phyloP scores from a whole-genome alignment of 2,113 vertebrate genomes.

The Oncorhynchus clarkii region DNA sequence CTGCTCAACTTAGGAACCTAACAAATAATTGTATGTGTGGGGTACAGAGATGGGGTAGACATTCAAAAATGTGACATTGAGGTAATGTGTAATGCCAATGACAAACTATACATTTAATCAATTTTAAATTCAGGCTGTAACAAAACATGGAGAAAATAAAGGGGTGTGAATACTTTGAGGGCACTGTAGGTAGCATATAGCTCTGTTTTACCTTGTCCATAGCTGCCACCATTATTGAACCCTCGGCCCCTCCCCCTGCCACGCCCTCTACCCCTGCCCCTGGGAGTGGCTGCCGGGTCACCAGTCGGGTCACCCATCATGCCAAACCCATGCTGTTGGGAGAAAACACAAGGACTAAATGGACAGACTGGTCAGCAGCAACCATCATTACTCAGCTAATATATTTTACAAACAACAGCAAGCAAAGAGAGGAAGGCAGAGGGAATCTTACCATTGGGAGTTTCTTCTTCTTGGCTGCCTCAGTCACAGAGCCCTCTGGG shows the following conservation, averaged over 20 bases:
- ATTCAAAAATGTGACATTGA: too few relatives aligned
- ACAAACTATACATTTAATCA: too few relatives aligned
- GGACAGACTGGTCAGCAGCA: background rate
- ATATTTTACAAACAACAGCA: too few relatives aligned
- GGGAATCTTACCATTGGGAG: constrained; percentile 62
- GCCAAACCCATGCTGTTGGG: constrained; percentile 76
- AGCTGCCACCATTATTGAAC: constrained; percentile 91
- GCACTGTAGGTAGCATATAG: too few relatives aligned
- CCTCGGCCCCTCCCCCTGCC: constrained; percentile 86
- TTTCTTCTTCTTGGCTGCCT: constrained; percentile 89
- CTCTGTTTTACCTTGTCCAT: constrained; percentile 72
- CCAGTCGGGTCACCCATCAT: constrained; percentile 73
- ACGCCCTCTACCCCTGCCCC: constrained; percentile 80
- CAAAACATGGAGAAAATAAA: too few relatives aligned
- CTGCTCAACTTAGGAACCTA: too few relatives aligned
- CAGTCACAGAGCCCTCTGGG: constrained; percentile 79
- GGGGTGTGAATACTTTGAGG: too few relatives aligned
- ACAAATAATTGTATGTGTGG: too few relatives aligned
- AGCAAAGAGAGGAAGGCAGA: background rate
- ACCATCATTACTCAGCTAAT: background rate
- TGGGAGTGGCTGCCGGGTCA: constrained; percentile 64
- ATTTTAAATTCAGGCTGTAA: too few relatives aligned
- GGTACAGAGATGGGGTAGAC: too few relatives aligned
- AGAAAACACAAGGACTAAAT: background rate
- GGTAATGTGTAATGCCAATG: too few relatives aligned